Conservation (phyloP, 2,113 vertebrate genomes). For the Onychorhynchus coronatus region DNA sequence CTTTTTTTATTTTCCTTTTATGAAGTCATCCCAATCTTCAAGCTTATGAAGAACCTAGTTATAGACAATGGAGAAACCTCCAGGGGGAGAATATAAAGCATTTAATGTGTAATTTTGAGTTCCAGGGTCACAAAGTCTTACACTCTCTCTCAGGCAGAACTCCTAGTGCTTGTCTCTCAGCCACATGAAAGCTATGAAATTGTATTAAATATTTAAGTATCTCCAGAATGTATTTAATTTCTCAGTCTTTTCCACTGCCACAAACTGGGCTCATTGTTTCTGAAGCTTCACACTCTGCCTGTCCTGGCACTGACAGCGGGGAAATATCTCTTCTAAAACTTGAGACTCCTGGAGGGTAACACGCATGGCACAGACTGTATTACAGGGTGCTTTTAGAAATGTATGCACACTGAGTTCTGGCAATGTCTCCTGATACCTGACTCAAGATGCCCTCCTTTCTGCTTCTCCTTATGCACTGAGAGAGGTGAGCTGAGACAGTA, state of each 20-base stretch:
- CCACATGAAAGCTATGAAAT: constrained; percentile 5
- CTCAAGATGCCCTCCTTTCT: neutral
- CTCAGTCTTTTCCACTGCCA: constrained; percentile 17
- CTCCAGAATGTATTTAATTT: constrained; percentile 59
- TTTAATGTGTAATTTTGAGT: constrained; percentile 67
- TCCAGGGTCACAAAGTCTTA: constrained; percentile 66
- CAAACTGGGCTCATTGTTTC: constrained; percentile 46
- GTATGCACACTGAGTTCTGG: neutral
- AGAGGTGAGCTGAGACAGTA: neutral
- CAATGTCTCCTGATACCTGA: neutral
- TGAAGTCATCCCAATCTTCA: constrained; percentile 51
- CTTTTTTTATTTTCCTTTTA: constrained; percentile 13
- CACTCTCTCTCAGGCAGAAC: constrained; percentile 61
- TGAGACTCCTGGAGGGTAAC: neutral
- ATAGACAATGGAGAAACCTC: constrained; percentile 66
- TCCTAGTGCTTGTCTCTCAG: constrained; percentile 59
- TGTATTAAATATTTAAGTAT: constrained; percentile 54
- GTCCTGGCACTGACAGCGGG: constrained; percentile 23
- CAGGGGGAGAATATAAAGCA: constrained; percentile 51
- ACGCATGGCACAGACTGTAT: neutral
- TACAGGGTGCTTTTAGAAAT: neutral
- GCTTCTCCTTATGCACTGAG: neutral
- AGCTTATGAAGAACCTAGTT: constrained; percentile 64
- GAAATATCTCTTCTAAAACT: neutral
- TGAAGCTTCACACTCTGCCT: constrained; percentile 33